Conservation (phyloP, 1,140 invertebrate genomes). For the Ctenoplectra terminalis region DNA sequence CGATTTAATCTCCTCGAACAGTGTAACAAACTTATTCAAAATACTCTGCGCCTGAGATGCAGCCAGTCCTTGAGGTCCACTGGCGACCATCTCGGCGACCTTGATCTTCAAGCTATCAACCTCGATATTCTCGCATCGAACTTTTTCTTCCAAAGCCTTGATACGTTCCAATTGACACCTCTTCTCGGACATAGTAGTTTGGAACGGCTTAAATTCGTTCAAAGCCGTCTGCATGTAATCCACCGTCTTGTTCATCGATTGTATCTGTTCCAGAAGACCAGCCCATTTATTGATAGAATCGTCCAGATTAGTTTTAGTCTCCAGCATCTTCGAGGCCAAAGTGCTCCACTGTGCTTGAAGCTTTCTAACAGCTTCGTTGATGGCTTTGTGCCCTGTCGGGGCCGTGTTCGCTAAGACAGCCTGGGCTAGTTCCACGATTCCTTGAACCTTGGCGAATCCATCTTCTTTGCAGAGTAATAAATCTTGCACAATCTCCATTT, state of each 20-base stretch:
- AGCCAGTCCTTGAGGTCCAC: constrained; percentile 91
- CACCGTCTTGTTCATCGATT: constrained; percentile 92
- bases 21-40: constrained; percentile 84
- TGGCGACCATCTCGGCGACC: constrained; percentile 93
- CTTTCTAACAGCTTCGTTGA: constrained; percentile 91
- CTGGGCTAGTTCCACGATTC: constrained; percentile 94
- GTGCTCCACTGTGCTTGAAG: constrained; percentile 96
- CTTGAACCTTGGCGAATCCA: constrained; percentile 93
- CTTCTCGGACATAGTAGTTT: constrained; percentile 93
- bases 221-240: constrained; percentile 89
- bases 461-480: constrained; percentile 94
- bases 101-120: constrained; percentile 94
- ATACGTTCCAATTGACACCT: constrained; percentile 92
- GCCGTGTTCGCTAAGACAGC: constrained; percentile 96
- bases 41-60: constrained; percentile 93
- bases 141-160: constrained; percentile 94
- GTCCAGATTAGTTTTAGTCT: constrained; percentile 94
- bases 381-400: constrained; percentile 91
- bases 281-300: constrained; percentile 95
- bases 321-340: constrained; percentile 93
- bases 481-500: constrained; percentile 93
- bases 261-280: constrained; percentile 93
- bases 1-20: constrained; percentile 84
- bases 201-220: constrained; percentile 89
- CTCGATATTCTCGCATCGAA: constrained; percentile 95